Evolutionary conservation across 2,113 vertebrate genomes (phyloP).

Genomic region (Nannobrachium achirus): DNA sequence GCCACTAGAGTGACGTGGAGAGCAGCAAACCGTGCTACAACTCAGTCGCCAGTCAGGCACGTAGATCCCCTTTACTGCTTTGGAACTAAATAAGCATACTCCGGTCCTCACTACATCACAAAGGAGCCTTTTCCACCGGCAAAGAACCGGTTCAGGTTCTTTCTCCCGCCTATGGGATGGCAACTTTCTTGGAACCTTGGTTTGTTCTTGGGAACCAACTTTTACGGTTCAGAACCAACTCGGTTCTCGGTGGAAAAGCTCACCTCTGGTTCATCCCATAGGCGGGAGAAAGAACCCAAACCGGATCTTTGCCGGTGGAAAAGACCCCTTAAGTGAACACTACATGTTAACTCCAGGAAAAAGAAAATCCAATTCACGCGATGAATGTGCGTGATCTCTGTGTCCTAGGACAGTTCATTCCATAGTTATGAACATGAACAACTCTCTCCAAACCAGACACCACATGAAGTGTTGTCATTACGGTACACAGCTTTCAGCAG

Average conservation of each 20-base stretch:
- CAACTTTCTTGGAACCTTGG: too few relatives aligned
- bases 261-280: too few relatives aligned
- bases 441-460: constrained; percentile 25
- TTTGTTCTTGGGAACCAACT: too few relatives aligned
- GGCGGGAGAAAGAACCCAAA: too few relatives aligned
- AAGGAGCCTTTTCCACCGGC: too few relatives aligned
- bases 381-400: background rate
- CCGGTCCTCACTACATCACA: background rate
- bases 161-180: too few relatives aligned
- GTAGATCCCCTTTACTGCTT: constrained; percentile 41
- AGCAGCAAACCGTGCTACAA: background rate
- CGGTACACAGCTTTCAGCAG: constrained; percentile 25
- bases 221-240: too few relatives aligned
- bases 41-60: constrained; percentile 13
- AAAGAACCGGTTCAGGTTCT: too few relatives aligned
- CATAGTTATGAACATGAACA: constrained; percentile 8
- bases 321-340: background rate
- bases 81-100: background rate
- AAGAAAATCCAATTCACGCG: background rate
- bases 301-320: too few relatives aligned
- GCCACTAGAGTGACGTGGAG: constrained; percentile 67
- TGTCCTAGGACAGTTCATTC: background rate
- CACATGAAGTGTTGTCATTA: constrained; percentile 30
- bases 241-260: too few relatives aligned
- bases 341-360: background rate